Conservation (phyloP, 1,140 invertebrate species). For the Capitella teleta region DNA sequence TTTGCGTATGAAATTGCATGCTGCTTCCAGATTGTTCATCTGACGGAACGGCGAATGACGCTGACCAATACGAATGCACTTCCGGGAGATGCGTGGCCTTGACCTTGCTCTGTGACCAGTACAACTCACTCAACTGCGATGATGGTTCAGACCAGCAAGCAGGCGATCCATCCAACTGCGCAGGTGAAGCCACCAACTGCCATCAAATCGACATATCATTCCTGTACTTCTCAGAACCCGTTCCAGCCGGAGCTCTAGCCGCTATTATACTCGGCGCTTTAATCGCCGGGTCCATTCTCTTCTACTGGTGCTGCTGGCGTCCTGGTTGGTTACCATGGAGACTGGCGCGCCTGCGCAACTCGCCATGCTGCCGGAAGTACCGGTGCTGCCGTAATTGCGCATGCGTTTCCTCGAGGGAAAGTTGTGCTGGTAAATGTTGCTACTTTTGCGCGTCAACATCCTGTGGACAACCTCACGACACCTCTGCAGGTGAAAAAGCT, state of each 20-base stretch:
- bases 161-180: background rate
- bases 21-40: constrained; percentile 1
- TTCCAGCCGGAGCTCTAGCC: too few relatives aligned
- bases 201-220: too few relatives aligned
- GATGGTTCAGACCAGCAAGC: background rate
- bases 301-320: constrained; percentile 3
- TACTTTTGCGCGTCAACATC: too few relatives aligned
- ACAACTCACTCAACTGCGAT: background rate
- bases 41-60: background rate
- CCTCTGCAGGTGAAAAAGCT: too few relatives aligned
- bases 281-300: background rate
- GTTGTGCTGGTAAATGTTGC: too few relatives aligned
- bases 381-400: too few relatives aligned
- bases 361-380: background rate
- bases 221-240: too few relatives aligned
- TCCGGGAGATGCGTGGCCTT: background rate
- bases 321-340: constrained; percentile 4
- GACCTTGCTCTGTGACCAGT: background rate
- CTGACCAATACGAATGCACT: background rate
- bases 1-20: too few relatives aligned
- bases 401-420: too few relatives aligned
- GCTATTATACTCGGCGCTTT: too few relatives aligned
- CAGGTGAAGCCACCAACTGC: too few relatives aligned
- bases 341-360: constrained; percentile 3
- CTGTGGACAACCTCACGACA: too few relatives aligned